These are phyloP conservation scores for Aricia artaxerxes DNA, from an alignment of 2,888 invertebrate species.

Conservation along the genomic window DNA sequence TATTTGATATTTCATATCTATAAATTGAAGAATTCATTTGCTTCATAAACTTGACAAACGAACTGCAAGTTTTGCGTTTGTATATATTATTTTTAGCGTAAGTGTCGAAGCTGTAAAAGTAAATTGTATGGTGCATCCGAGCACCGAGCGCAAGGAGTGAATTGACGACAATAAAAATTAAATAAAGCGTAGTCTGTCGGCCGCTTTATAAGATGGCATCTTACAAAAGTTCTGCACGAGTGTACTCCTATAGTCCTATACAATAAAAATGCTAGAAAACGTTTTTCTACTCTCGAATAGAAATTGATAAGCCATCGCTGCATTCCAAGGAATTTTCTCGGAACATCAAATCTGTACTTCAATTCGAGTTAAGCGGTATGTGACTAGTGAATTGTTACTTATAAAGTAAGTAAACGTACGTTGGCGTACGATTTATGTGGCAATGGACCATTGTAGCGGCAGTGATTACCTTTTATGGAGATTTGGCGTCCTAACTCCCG, in stretches of 20 bases:
- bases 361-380: conserved; percentile 17
- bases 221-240: not conserved
- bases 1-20: no score
- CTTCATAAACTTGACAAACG: not conserved
- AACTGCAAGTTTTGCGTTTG: not conserved
- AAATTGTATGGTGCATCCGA: not conserved
- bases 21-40: not conserved
- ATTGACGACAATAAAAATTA: conserved; percentile 27
- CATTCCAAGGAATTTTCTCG: not conserved
- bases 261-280: not conserved
- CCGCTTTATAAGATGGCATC: conserved; percentile 12
- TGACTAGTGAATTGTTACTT: conserved; percentile 21
- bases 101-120: conserved; percentile 11
- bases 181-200: conserved; percentile 10
- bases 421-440: conserved; percentile 65
- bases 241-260: not conserved
- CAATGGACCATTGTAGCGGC: conserved; percentile 66
- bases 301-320: conserved; percentile 18
- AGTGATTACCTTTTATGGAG: conserved; percentile 77
- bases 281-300: not conserved
- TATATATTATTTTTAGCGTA: not conserved
- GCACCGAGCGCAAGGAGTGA: not conserved
- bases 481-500: conserved; percentile 68
- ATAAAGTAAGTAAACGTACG: conserved; percentile 35
- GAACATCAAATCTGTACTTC: conserved; percentile 18